Conservation (phyloP, 2,113 vertebrate species). For the Gila orcuttii region DNA sequence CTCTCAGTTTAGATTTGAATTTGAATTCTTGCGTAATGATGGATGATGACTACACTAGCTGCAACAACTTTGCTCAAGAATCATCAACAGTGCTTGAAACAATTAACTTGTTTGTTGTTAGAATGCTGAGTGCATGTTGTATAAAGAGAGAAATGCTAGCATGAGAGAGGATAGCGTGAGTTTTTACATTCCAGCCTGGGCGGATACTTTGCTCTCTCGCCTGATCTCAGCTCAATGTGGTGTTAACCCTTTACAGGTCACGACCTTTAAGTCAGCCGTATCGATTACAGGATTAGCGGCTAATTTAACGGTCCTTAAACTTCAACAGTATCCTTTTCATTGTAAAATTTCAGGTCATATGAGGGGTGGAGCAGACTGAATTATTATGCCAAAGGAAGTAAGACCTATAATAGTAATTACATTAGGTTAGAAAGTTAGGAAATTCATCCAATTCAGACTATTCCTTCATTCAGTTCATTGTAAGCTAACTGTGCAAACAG, state of each 20-base stretch:
- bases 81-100: slow-evolving; percentile 37
- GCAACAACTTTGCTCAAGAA: background rate
- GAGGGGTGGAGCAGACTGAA: background rate
- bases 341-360: background rate
- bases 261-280: slow-evolving; percentile 64
- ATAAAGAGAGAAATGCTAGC: slow-evolving; percentile 58
- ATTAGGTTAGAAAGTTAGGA: too few species aligned
- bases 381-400: background rate
- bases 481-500: background rate
- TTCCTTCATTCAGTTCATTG: too few species aligned
- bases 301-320: slow-evolving; percentile 42
- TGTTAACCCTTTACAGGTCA: slow-evolving; percentile 60
- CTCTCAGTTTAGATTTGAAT: background rate
- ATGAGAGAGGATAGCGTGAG: slow-evolving; percentile 50
- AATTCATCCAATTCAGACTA: too few species aligned
- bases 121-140: slow-evolving; percentile 60
- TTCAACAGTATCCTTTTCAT: slow-evolving; percentile 52
- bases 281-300: slow-evolving; percentile 62
- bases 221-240: slow-evolving; percentile 53
- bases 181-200: slow-evolving; percentile 59
- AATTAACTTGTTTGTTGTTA: slow-evolving; percentile 30
- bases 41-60: background rate
- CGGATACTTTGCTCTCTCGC: slow-evolving; percentile 33
- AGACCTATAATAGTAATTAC: too few species aligned
- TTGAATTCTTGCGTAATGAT: slow-evolving; percentile 3